Conservation (phyloP, 2,113 vertebrate species). For the Pseudopipra pipra region DNA sequence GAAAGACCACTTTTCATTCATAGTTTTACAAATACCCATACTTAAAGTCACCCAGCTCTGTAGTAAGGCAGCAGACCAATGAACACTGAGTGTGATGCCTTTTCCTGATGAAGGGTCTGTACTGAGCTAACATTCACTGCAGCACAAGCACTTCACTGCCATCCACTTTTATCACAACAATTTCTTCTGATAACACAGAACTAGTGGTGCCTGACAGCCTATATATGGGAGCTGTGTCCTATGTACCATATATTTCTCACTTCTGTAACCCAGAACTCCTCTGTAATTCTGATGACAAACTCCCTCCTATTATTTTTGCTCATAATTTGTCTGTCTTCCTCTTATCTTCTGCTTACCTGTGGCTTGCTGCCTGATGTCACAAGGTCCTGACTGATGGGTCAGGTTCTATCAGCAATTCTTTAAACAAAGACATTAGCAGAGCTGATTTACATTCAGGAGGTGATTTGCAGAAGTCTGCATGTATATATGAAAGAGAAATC, state of each 20-base stretch:
- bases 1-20: neutral
- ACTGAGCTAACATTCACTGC: neutral
- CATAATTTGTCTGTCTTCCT: neutral
- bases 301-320: neutral
- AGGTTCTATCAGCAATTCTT: neutral
- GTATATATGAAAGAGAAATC: neutral
- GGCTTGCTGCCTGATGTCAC: neutral
- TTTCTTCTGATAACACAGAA: neutral
- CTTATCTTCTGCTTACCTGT: neutral
- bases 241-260: neutral
- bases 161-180: neutral
- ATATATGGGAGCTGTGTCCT: fast-evolving
- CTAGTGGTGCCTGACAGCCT: neutral
- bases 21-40: neutral
- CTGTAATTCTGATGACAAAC: neutral
- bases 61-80: neutral
- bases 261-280: neutral
- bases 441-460: neutral
- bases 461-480: neutral
- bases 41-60: neutral
- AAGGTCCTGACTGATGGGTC: neutral
- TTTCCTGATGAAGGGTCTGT: neutral
- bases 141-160: neutral
- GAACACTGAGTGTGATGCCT: neutral
- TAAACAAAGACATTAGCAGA: neutral